These are phyloP conservation scores for Aix galericulata DNA, from an alignment of 2,113 vertebrate genomes.

Conservation along the genomic window DNA sequence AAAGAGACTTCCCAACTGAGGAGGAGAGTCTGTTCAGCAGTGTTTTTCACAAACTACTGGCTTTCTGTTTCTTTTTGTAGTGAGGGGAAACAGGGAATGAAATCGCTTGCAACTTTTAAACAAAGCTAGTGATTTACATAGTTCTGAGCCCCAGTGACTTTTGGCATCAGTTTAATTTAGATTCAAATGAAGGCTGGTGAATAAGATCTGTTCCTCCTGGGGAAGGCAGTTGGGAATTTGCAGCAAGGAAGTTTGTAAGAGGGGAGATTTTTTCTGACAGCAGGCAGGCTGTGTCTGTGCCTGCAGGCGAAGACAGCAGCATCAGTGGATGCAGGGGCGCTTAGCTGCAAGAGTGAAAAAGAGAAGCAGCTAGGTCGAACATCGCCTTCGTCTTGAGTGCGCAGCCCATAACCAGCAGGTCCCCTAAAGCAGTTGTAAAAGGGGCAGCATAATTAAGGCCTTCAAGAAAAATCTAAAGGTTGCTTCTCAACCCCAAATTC, in stretches of 20 bases:
- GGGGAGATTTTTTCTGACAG: constrained; percentile 25
- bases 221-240: constrained; percentile 47
- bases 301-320: constrained; percentile 30
- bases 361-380: background rate
- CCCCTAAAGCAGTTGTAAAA: background rate
- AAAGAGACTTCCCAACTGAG: background rate
- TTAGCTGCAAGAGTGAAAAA: background rate
- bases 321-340: background rate
- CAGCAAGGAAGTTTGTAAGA: background rate
- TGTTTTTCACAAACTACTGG: background rate
- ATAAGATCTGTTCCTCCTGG: constrained; percentile 2
- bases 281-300: constrained; percentile 56
- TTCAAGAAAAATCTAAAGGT: background rate
- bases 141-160: constrained; percentile 39
- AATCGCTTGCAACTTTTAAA: constrained; percentile 6
- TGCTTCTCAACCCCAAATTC: background rate
- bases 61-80: background rate
- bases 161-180: constrained; percentile 49
- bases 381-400: background rate
- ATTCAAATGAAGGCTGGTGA: constrained; percentile 60
- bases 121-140: constrained; percentile 15
- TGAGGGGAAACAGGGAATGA: background rate
- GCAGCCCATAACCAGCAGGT: background rate
- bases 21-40: background rate
- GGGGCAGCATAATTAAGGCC: background rate